Base-by-base conservation (phyloP, 2,888 invertebrate genomes). In the Axea sp. region DNA sequence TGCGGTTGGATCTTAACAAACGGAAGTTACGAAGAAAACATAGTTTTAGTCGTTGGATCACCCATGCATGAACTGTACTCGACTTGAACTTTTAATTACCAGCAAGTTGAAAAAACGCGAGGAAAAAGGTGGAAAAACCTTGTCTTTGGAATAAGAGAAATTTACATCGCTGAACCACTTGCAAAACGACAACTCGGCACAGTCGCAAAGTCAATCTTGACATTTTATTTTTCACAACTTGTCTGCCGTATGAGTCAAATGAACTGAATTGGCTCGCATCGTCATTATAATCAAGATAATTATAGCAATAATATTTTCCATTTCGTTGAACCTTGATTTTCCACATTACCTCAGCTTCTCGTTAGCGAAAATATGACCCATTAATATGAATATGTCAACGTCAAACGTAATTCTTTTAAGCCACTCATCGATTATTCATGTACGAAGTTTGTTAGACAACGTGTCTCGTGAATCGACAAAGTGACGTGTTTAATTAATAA, bases 61-160 rank as follows among this genome's bases (percentile, higher is more conserved):
- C 60, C 49, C 59, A 55, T 62, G 75, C 75, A 62, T 72, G 72
- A 75, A 72, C 72, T 72, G 67, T 67, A 67, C 67, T 49, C 35
- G 51, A 53, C 31, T 72, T 31, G 47, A 75, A 72, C 72, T 72
- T 75, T 75, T 72, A 75, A 75, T 75, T 68, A 75, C 68, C 68
- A 35, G 37, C 53, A 55, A 64, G 62, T 64, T 33, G 43, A 65
- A 64, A 24, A 47, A 65, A 57, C 30, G 31, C 41, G 11, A 67
- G 51, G 39, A 59, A 59, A 53, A 45, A 60, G 39, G 26, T 47
- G 45, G 47, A 33, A 41, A 64, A 33, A 62, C 19, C 49, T 4
- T 33, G 62, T 55, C 39, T 15, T 14, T 37, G 30, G 28, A 73
- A 47, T 14, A 19, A 33, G 14, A 26, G 19, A 55, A 67, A 73